Percentiles rank a stretch among this genome's conserved stretches.
Conservation (phyloP, 2,113 vertebrate species). For the Caranx melampygus region DNA sequence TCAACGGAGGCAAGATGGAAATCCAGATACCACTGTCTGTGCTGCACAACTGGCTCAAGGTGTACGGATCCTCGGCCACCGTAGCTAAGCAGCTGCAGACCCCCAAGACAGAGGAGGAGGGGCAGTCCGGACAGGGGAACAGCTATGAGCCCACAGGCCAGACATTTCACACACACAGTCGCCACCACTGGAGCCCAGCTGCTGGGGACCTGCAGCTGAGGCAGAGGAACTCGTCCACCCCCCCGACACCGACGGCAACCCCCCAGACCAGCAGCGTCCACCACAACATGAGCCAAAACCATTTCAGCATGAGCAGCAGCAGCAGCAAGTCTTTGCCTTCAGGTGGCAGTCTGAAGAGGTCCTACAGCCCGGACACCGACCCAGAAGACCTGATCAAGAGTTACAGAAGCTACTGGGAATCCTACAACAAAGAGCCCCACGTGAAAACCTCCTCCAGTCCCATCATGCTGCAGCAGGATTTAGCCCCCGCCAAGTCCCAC, state of each 20-base stretch:
- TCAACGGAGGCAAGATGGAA: slow-evolving; percentile 75
- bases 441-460: slow-evolving; percentile 13
- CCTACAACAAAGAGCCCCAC: slow-evolving; percentile 6
- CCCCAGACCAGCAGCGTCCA: background rate
- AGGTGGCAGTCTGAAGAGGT: slow-evolving; percentile 5
- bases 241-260: background rate
- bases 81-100: slow-evolving; percentile 11
- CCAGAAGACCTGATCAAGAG: background rate
- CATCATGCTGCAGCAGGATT: slow-evolving; percentile 20
- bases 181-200: background rate
- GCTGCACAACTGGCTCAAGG: slow-evolving; percentile 73
- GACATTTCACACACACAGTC: slow-evolving; percentile 27
- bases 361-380: slow-evolving; percentile 8
- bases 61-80: slow-evolving; percentile 33
- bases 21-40: slow-evolving; percentile 82
- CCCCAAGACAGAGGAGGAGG: slow-evolving; percentile 19
- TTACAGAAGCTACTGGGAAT: slow-evolving; percentile 29
- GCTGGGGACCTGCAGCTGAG: slow-evolving; percentile 34
- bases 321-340: slow-evolving; percentile 20
- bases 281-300: background rate
- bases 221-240: slow-evolving; percentile 2
- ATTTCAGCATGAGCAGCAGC: slow-evolving; percentile 20
- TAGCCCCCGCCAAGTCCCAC: slow-evolving; percentile 6
- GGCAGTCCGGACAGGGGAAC: background rate
- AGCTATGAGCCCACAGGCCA: slow-evolving; percentile 2